Percentiles rank a stretch among this genome's conserved stretches.
Evolutionary conservation across 2,888 invertebrate species (phyloP).

Genomic region (Isoperla grammatica): DNA sequence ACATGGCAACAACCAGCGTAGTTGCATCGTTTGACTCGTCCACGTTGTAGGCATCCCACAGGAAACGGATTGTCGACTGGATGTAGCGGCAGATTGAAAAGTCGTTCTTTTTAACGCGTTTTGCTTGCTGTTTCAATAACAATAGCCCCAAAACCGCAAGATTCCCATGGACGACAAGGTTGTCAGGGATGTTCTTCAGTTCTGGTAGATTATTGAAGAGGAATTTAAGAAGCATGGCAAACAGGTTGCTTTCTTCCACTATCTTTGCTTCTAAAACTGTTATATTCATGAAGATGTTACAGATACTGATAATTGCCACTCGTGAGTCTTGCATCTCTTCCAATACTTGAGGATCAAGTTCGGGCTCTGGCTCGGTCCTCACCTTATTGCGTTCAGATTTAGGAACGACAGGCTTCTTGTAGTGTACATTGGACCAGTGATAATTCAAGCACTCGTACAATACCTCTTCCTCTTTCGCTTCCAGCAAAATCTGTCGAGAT

Average conservation of each 20-base stretch:
- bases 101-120: slow-evolving; percentile 79
- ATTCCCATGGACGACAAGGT: slow-evolving; percentile 80
- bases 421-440: slow-evolving; percentile 83
- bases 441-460: slow-evolving; percentile 72
- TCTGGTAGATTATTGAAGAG: slow-evolving; percentile 81
- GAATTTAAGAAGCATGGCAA: slow-evolving; percentile 76
- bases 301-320: slow-evolving; percentile 78
- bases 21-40: slow-evolving; percentile 82
- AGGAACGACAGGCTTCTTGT: slow-evolving; percentile 74
- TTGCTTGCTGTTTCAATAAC: slow-evolving; percentile 75
- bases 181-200: slow-evolving; percentile 74
- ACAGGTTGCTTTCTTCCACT: slow-evolving; percentile 70
- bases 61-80: slow-evolving; percentile 80
- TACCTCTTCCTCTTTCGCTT: slow-evolving; percentile 72
- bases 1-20: slow-evolving; percentile 75
- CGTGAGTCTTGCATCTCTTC: slow-evolving; percentile 82
- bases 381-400: slow-evolving; percentile 72
- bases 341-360: slow-evolving; percentile 64
- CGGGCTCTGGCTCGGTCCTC: slow-evolving; percentile 68
- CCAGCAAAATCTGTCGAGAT: slow-evolving; percentile 71
- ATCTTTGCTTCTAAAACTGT: slow-evolving; percentile 81
- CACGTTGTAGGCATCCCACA: slow-evolving; percentile 89
- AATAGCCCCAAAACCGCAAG: slow-evolving; percentile 76
- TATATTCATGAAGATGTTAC: slow-evolving; percentile 89
- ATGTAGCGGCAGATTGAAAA: slow-evolving; percentile 85